Percentiles rank a stretch among this genome's conserved stretches.
These are phyloP conservation scores for Dryococelus australis DNA, from an alignment of 2,888 invertebrate species.

Conservation along the genomic window DNA sequence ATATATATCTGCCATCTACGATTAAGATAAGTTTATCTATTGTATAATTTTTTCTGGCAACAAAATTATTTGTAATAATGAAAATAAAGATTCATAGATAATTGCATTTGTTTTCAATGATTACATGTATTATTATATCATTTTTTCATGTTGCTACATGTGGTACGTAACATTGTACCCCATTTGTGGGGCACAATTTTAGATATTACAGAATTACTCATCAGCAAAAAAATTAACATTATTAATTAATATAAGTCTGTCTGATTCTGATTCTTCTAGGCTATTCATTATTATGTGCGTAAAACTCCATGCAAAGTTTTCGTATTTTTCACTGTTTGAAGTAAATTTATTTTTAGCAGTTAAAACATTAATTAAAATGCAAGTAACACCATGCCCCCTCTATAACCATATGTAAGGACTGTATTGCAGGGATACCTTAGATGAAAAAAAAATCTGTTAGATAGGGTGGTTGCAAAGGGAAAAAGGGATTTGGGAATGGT, in stretches of 20 bases:
- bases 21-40: not conserved
- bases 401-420: no score
- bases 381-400: not conserved
- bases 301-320: not conserved
- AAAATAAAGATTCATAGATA: not conserved
- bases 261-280: not conserved
- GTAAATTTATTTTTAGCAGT: not conserved
- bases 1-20: not conserved
- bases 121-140: not conserved
- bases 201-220: not conserved
- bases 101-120: not conserved
- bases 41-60: not conserved
- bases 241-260: not conserved
- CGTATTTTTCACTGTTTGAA: not conserved
- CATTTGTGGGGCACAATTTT: not conserved
- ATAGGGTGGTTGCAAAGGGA: no score
- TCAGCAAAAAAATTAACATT: not conserved
- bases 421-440: no score
- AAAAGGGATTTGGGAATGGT: no score
- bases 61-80: no score
- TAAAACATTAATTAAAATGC: not conserved
- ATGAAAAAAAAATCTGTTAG: no score
- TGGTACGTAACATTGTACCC: conserved; percentile 21
- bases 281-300: not conserved
- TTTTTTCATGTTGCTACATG: not conserved